Percentiles rank a stretch among this genome's conserved stretches.
phyloP scores from a whole-genome alignment of 2,113 vertebrate species.

The Psilopsiagon aurifrons region DNA sequence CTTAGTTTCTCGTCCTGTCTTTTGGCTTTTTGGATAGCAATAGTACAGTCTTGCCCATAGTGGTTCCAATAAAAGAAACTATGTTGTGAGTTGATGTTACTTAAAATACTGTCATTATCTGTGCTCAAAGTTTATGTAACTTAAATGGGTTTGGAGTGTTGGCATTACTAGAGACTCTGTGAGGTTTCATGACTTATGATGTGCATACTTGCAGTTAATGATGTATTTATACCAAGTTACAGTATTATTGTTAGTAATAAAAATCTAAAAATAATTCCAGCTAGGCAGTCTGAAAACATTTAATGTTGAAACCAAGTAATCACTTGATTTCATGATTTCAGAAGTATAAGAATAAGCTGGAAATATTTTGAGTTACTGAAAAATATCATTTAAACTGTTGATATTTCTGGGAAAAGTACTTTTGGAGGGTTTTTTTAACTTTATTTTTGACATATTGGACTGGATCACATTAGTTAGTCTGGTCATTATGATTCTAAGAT shows the following conservation, averaged over 20 bases:
- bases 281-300: background rate
- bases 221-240: background rate
- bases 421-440: background rate
- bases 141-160: background rate
- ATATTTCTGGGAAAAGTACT: background rate
- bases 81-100: background rate
- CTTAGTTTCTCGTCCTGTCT: background rate
- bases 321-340: background rate
- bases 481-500: background rate
- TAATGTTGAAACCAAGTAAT: background rate
- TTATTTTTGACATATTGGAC: background rate
- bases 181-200: background rate
- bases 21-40: background rate
- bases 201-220: background rate
- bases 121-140: background rate
- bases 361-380: background rate
- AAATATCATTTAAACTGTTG: background rate
- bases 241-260: background rate
- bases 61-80: background rate
- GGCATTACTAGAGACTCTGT: background rate
- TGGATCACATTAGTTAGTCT: background rate
- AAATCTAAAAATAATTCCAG: constrained; percentile 13
- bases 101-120: background rate
- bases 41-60: background rate
- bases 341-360: background rate